Evolutionary conservation across 2,113 vertebrate genomes (phyloP), one percentile per base, ranked within the genome.

Genomic region (Equus przewalskii): DNA sequence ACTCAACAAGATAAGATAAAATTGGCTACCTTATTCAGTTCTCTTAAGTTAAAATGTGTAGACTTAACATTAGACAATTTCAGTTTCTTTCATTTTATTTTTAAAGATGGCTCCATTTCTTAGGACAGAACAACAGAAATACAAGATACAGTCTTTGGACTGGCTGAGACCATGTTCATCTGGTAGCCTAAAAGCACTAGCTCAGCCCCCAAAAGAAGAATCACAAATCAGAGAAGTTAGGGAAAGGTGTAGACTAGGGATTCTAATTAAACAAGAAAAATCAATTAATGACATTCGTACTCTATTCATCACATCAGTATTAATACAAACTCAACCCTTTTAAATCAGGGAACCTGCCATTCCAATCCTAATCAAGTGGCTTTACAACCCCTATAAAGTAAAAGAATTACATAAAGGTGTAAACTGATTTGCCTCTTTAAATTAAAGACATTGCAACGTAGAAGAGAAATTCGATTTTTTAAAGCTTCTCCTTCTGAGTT

Each of bases 341-440:
- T 78, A 87, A 96, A 89, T 22, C 84, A 95, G 91, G 95, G 96
- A 93, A 94, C 18, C 85, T 94, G 96, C 70, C 90, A 88, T 94
- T 97, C 93, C 80, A 89, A 97, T 97, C 85, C 76, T 96, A 93
- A 92, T 95, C 60, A 70, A 96, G 78, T 97, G 33, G 44, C 95
- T 97, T 98, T 96, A 97, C 92, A 97, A 97, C 19, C 78, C 81
- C 89, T 97, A 93, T 93, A 93, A 97, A 98, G 46, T 94, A 96
- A 91, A 94, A 96, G 94, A 96, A 97, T 97, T 96, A 88, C 41
- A 93, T 65, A 87, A 96, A 91, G 56, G 81, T 97, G 84, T 98
- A 97, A 98, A 97, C 95, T 94, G 83, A 90, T 96, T 82, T 98
- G 97, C 67, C 85, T 95, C 85, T 98, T 95, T 88, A 97, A 93